Evolutionary conservation across 2,888 invertebrate species (phyloP).

Genomic region (Drosophila seclusa): DNA sequence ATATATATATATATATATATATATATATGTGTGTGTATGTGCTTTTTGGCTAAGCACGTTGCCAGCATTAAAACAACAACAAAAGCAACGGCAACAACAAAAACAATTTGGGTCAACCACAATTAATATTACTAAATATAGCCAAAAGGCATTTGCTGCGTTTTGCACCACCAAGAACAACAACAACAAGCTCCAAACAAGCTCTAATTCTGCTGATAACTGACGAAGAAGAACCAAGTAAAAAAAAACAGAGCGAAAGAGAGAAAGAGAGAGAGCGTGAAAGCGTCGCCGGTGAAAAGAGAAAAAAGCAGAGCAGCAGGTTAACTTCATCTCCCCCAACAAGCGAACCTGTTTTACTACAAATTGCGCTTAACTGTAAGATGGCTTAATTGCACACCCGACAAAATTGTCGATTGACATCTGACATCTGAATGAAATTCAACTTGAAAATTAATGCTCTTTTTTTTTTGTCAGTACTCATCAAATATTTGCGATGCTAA

Average conservation of each 20-base stretch:
- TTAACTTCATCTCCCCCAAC: background rate
- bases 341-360: conserved; percentile 2
- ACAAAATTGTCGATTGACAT: conserved; percentile 17
- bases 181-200: conserved; percentile 7
- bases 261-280: background rate
- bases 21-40: conserved; percentile 1
- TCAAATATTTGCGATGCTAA: background rate
- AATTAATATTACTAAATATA: conserved; percentile 77
- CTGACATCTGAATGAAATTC: background rate
- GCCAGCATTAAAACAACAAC: conserved; percentile 42
- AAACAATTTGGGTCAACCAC: conserved; percentile 72
- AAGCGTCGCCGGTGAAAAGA: conserved; percentile 3
- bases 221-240: conserved; percentile 8
- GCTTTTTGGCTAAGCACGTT: conserved; percentile 62
- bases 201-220: conserved; percentile 20
- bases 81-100: background rate
- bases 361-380: conserved; percentile 10
- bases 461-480: too few species aligned
- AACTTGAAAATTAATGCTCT: too few species aligned
- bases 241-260: background rate
- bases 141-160: conserved; percentile 54
- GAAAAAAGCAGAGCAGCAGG: conserved; percentile 7
- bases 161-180: conserved; percentile 11
- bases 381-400: conserved; percentile 28
- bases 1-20: background rate